Conservation (phyloP, 1,140 invertebrate genomes). For the Schlechtendalia chinensis region DNA sequence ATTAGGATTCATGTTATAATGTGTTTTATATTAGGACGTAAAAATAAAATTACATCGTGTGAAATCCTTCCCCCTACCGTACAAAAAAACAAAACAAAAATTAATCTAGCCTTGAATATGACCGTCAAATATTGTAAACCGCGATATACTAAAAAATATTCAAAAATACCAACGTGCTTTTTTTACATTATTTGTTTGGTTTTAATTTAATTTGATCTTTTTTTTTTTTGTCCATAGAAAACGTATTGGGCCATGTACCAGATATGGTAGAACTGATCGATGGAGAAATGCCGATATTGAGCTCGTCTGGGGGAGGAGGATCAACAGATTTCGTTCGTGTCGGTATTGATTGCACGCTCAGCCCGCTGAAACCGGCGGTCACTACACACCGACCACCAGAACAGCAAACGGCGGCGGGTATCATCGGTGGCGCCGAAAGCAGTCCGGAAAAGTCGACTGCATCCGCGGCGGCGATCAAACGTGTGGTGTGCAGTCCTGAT, state of each 20-base stretch:
- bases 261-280: slow-evolving; percentile 56
- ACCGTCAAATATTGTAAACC: too few species aligned
- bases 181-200: neutral
- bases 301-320: slow-evolving; percentile 18
- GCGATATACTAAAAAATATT: too few species aligned
- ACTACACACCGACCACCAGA: neutral
- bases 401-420: slow-evolving; percentile 51
- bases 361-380: slow-evolving; percentile 51
- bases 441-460: neutral
- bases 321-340: slow-evolving; percentile 52
- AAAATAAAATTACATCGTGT: too few species aligned
- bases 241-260: slow-evolving; percentile 55
- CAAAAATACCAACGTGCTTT: neutral
- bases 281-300: slow-evolving; percentile 52
- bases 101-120: too few species aligned
- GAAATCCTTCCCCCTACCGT: too few species aligned
- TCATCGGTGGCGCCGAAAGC: neutral
- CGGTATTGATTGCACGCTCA: slow-evolving; percentile 54
- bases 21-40: too few species aligned
- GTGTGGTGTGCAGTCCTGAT: slow-evolving; percentile 56
- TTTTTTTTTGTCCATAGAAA: slow-evolving; percentile 53
- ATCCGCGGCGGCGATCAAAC: slow-evolving; percentile 52
- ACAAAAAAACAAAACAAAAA: too few species aligned
- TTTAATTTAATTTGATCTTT: slow-evolving; percentile 25
- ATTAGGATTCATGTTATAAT: too few species aligned